Evolutionary conservation across 2,888 invertebrate species (phyloP).

Genomic region (Conchocele bisecta): DNA sequence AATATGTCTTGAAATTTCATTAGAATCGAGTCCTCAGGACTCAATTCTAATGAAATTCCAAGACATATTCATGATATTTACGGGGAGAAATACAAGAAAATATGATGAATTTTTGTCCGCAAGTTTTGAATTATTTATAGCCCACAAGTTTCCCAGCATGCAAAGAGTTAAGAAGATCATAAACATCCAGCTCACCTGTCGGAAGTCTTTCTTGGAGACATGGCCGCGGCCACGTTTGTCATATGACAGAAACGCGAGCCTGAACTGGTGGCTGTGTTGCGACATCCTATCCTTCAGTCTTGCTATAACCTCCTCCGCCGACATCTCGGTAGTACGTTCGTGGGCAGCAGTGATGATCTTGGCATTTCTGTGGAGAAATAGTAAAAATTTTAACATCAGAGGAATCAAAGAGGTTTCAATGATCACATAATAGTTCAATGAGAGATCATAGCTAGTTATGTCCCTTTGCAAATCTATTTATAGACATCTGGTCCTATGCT

Average conservation of each 20-base stretch:
- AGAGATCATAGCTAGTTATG: no score
- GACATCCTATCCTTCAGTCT: constrained; percentile 77
- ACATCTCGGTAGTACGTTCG: constrained; percentile 70
- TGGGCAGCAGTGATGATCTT: constrained; percentile 45
- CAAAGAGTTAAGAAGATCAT: no score
- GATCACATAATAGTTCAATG: background rate
- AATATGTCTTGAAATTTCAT: no score
- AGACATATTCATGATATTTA: no score
- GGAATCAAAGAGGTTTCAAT: background rate
- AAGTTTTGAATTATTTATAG: no score
- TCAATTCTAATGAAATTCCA: no score
- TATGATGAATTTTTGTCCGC: no score
- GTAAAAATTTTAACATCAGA: background rate
- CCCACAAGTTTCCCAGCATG: no score
- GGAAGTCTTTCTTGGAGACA: constrained; percentile 77
- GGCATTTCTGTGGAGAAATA: constrained; percentile 36
- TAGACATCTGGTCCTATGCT: no score
- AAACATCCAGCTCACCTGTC: constrained; percentile 71
- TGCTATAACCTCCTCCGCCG: constrained; percentile 76
- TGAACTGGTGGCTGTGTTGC: constrained; percentile 72
- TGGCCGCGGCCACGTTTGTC: constrained; percentile 73
- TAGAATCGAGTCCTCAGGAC: no score
- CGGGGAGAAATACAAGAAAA: no score
- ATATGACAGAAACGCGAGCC: constrained; percentile 75
- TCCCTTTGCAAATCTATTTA: no score